Base-by-base conservation (phyloP, 2,797 vertebrate species). In the Spinus olivaceus region DNA sequence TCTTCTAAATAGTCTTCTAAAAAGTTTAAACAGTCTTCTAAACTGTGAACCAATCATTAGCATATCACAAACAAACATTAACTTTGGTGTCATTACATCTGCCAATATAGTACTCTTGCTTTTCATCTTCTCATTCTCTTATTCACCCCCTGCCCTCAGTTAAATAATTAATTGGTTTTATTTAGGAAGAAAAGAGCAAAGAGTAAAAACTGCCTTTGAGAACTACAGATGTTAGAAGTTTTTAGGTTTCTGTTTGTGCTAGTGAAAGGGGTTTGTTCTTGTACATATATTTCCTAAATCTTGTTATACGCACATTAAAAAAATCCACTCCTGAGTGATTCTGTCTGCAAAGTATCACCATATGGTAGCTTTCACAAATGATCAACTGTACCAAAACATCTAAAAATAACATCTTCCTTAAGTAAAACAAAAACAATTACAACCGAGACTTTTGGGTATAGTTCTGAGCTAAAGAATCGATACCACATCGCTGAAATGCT, bases 371-470 rank as follows among this genome's bases (percentile, higher is more conserved):
- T 97, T 96, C 92, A 95, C 92, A 95, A 96, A 94, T 93, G 83
- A 96, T 95, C 91, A 95, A 94, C 95, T 96, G 93, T 97, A 96
- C 91, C 83, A 86, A 96, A 97, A 97, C 96, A 95, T 90, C 96
- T 96, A 97, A 97, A 97, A 97, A 96, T 97, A 96, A 85, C 71
- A 81, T 92, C 76, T 92, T 96, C 81, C 76, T 85, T 82, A 86
- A 92, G 72, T 94, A 95, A 96, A 97, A 94, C 92, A 86, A 95
- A 96, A 97, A 74, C 85, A 91, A 97, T 94, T 91, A 91, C 89
- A 88, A 95, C 65, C 41, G 86, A 90, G 76, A 61, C 70, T 94
- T 94, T 63, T 5, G 81, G 87, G 49, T 86, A 86, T 37, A 76
- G 51, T 77, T 94, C 87, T 82, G 70, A 94, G 65, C 72, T 90